phyloP scores from a whole-genome alignment of 2,113 vertebrate species.

The Chunga burmeisteri region DNA sequence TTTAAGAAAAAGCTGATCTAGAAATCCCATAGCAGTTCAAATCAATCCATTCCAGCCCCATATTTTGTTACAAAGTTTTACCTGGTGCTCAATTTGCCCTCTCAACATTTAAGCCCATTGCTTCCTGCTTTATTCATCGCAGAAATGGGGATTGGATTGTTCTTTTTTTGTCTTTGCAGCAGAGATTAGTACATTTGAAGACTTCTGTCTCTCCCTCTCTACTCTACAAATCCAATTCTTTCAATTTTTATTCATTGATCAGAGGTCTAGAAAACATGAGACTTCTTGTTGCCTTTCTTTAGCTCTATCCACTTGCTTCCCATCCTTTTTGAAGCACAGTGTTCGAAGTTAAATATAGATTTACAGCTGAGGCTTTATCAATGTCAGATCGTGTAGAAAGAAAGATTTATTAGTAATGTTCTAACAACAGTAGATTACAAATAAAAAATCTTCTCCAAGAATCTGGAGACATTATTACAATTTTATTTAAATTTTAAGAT shows the following conservation, averaged over 20 bases:
- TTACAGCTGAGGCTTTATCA: not conserved
- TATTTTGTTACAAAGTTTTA: not conserved
- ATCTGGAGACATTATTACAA: not conserved
- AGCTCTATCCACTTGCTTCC: not conserved
- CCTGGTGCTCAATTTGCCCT: not conserved
- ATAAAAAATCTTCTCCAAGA: not conserved
- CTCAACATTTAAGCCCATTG: not conserved
- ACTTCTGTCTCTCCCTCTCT: not conserved
- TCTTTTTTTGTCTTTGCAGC: not conserved
- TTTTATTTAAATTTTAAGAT: not conserved
- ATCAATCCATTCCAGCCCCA: not conserved
- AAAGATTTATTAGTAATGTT: not conserved
- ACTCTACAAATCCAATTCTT: not conserved
- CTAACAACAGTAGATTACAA: not conserved
- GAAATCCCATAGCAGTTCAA: not conserved
- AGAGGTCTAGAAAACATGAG: not conserved
- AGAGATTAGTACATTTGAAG: not conserved
- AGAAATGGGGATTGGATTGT: not conserved
- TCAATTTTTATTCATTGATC: not conserved
- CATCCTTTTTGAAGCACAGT: not conserved
- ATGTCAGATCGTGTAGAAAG: not conserved
- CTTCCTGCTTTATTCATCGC: not conserved
- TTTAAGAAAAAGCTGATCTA: not conserved
- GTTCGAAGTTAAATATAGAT: not conserved
- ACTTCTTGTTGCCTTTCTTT: not conserved